Base-by-base conservation (phyloP, 2,113 vertebrate species). In the Oenanthe oenanthe region DNA sequence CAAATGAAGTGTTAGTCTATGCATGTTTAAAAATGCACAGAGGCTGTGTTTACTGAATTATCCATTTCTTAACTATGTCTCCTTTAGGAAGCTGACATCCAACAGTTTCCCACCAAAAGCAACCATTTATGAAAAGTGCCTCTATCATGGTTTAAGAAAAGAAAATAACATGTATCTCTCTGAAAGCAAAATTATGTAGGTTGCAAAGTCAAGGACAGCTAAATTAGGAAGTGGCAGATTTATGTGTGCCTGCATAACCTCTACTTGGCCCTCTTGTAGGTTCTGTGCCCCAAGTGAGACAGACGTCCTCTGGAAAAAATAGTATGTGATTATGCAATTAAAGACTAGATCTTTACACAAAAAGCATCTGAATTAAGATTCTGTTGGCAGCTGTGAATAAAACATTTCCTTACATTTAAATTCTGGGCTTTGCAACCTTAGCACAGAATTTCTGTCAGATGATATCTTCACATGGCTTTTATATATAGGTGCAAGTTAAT, bases 221-320 rank as follows among this genome's bases (percentile, higher is more conserved):
- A 93, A 95, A 96, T 96, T 94, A 96, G 89, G 88, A 96, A 90
- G 40, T 93, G 89, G 79, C 95, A 93, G 94, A 96, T 96, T 96
- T 96, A 95, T 90, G 82, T 56, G 51, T 53, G 93, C 24, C 89
- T 88, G 71, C 8, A 31, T 93, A 90, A 97, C 95, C 88, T 95
- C 75, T 94, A 3, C 79, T 88, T 63, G 67, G 90, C 85, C 92
- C 93, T 85, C 93, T 94, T 94, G 94, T 96, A 97, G 51, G 92
- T 92, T 72, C 85, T 60, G 75, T 93, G 92, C 93, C 87, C 93
- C 0, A 2, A 74, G 40, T 26, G 63, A 96, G 77, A 81, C 93
- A 95, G 71, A 73, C 63, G 89, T 93, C 78, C 67, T 79, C 34
- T 45, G 63, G 85, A 90, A 95, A 96, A 96, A 94, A 62, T 83